phyloP scores from a whole-genome alignment of 2,888 invertebrate genomes.

The Pammene aurita region DNA sequence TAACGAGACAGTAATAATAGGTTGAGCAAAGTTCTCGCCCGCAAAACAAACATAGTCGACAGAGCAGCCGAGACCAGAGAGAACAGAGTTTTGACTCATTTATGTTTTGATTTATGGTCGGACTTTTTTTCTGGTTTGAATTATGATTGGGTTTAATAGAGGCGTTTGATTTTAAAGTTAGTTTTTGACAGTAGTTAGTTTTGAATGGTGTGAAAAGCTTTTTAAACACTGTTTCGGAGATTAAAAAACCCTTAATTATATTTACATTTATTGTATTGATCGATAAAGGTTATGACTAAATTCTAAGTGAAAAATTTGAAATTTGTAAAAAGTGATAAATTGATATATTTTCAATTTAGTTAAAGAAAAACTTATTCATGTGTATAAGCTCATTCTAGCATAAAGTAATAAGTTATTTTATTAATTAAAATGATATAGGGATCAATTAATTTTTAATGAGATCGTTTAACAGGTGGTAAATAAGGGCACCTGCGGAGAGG shows the following conservation, averaged over 20 bases:
- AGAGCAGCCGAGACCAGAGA: slow-evolving; percentile 65
- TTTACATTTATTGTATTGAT: too few relatives aligned
- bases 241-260: too few relatives aligned
- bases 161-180: slow-evolving; percentile 12
- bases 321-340: too few relatives aligned
- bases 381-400: neutral
- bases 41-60: slow-evolving; percentile 80
- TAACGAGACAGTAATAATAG: slow-evolving; percentile 79
- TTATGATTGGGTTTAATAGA: slow-evolving; percentile 24
- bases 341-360: neutral
- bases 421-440: slow-evolving; percentile 24
- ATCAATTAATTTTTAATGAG: slow-evolving; percentile 32
- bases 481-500: slow-evolving; percentile 27
- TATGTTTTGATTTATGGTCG: slow-evolving; percentile 35
- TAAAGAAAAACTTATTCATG: slow-evolving; percentile 8
- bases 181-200: neutral
- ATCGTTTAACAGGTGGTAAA: slow-evolving; percentile 30
- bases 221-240: too few relatives aligned
- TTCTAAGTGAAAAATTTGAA: too few relatives aligned
- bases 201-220: neutral
- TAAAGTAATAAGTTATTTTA: slow-evolving; percentile 9
- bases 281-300: too few relatives aligned
- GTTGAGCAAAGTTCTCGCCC: slow-evolving; percentile 80
- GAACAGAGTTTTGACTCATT: slow-evolving; percentile 54
- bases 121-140: slow-evolving; percentile 20